These are phyloP conservation scores for Scrobipalpa costella DNA, from an alignment of 2,888 invertebrate genomes.

Conservation along the genomic window DNA sequence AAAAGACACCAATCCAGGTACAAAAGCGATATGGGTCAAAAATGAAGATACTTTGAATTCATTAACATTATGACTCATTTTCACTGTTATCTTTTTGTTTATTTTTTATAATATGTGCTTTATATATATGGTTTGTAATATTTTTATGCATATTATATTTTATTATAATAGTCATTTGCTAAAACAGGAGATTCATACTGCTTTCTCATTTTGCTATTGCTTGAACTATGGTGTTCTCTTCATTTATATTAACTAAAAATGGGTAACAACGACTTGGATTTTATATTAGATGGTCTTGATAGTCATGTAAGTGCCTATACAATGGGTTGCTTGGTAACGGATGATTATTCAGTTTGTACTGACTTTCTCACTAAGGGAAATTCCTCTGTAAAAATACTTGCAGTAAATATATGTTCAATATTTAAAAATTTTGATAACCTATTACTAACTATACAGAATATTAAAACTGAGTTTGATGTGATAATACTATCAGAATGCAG, in stretches of 20 bases:
- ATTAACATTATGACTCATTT: neutral
- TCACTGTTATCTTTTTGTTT: neutral
- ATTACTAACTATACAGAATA: neutral
- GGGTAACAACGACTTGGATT: neutral
- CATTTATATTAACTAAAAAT: too few relatives aligned
- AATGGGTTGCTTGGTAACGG: neutral
- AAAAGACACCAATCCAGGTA: neutral
- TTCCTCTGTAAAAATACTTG: neutral
- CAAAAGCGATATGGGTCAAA: neutral
- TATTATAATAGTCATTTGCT: too few relatives aligned
- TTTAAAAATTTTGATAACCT: neutral
- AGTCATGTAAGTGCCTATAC: neutral
- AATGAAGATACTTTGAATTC: neutral
- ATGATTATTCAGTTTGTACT: neutral
- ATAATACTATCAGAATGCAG: neutral
- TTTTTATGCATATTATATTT: too few relatives aligned
- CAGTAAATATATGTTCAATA: neutral
- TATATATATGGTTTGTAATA: too few relatives aligned
- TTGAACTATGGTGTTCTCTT: too few relatives aligned
- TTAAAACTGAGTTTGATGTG: neutral
- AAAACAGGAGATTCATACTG: too few relatives aligned
- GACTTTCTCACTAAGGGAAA: neutral
- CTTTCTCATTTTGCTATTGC: too few relatives aligned
- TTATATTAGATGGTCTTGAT: neutral
- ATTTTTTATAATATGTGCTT: neutral